Evolutionary conservation across 2,888 invertebrate species (phyloP), one percentile per base, ranked within the genome.

Genomic region (Embidobia sp.): DNA sequence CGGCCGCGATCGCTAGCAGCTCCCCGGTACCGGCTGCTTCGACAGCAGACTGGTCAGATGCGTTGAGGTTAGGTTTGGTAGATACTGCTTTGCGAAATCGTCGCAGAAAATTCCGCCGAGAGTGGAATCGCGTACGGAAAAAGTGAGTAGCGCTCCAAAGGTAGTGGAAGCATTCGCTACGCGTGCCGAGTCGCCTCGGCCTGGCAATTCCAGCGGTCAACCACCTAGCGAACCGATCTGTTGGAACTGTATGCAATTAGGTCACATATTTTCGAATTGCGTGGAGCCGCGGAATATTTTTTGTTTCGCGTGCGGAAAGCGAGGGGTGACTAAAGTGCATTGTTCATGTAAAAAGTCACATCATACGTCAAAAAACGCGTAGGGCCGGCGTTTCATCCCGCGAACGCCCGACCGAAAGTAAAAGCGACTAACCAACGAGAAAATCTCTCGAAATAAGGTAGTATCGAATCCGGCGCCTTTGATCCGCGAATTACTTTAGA

Each of bases 261-360:
- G 40, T 1, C 26, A 55, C 27, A 1, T 8, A 2, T 51, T 51
- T 19, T 10, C 11, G 2, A 4, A 51, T 0, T 26, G 53, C 26
- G 7, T 2, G 1, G 37, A 35, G 13, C 15, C 35, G 0, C 11
- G 22, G 6, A 10, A 6, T 2, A 2, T 16, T 18, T 49, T 49
- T 49, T 53, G 51, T 18, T 53, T 35, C 8, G 15, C 40, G 5
- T 42, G 29, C 3, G 40, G 40, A 18, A 55, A 40, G 7, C 55
- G 15, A 10, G 40, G 22, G 2, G 40, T 55, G 3, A 53, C 4
- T n/a, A 53, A 53, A 11, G 11, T 1, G 0, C n/a, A 53, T 13
- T 53, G 53, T 26, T 0, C 37, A 1, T 53, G 53, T 37, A 37
- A 37, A 13, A 1, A 19, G n/a, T n/a, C n/a, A 1, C 1, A 13